Conservation (phyloP, 1,140 invertebrate genomes). For the Dendroctonus ponderosae region DNA sequence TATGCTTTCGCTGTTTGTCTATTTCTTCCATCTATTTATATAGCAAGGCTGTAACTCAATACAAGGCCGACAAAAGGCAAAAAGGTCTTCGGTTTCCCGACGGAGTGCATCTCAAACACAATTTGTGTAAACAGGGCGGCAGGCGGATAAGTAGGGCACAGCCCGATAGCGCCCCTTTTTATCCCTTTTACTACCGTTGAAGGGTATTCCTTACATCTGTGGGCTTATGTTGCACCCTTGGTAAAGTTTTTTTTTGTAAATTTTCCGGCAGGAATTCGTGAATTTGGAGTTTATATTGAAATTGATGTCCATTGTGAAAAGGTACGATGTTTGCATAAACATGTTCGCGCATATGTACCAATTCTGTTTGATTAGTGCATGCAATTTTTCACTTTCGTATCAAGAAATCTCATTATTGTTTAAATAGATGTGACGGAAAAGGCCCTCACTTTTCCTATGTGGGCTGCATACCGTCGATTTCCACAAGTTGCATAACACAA, state of each 20-base stretch:
- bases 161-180: conserved; percentile 10
- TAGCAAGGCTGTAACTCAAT: conserved; percentile 16
- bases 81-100: conserved; percentile 36
- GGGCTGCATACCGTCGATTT: too few species aligned
- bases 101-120: conserved; percentile 39
- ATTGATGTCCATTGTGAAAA: too few species aligned
- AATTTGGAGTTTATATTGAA: too few species aligned
- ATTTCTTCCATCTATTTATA: conserved; percentile 3
- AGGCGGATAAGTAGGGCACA: conserved; percentile 9
- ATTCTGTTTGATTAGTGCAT: too few species aligned
- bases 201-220: conserved; percentile 20
- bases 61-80: conserved; percentile 29
- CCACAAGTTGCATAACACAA: too few species aligned
- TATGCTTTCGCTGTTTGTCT: too few species aligned
- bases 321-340: too few species aligned
- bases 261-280: background rate
- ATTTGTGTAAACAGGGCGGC: conserved; percentile 37
- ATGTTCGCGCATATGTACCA: too few species aligned
- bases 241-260: background rate
- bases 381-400: too few species aligned
- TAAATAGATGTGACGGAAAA: too few species aligned
- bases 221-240: background rate
- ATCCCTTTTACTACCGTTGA: conserved; percentile 4
- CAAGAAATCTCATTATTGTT: too few species aligned
- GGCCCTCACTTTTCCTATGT: too few species aligned